Base-by-base conservation (phyloP, 2,888 invertebrate genomes). In the Tanytarsus gracilentus region DNA sequence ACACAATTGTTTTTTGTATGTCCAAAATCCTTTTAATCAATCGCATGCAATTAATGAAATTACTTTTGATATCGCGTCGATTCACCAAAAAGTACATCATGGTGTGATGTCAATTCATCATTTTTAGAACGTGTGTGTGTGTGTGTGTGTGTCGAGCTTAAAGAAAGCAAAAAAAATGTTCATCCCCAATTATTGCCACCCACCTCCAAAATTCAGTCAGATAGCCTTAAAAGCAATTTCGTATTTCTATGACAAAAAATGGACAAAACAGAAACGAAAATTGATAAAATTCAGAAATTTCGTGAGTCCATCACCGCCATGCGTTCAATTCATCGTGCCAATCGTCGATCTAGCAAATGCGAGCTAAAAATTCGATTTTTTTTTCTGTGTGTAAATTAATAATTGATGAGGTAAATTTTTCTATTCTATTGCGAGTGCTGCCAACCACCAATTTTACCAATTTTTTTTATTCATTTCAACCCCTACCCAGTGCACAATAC, bases 331-430 rank as follows among this genome's bases (percentile, higher is more conserved):
- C n/a, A 48, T 58, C 58, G 44, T 58, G 55, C 58, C 44, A 58
- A 58, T 58, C 27, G 48, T 21, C 40, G 26, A 4, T 14, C 29
- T 30, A n/a, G n/a, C n/a, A n/a, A n/a, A n/a, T n/a, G n/a, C 21
- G 8, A 23, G 7, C 29, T 25, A 40, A 58, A 48, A 40, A 48
- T 39, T 55, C 36, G 39, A 44, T 44, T 58, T 44, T 44, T 21
- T 44, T 18, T 16, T 23, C 7, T 8, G 18, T 36, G 14, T 40
- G 14, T 14, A 55, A 55, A 40, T 58, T 58, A 58, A 58, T 58
- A 58, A 58, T 27, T 58, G 48, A 58, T 58, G 58, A 58, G 18
- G 58, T 48, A 58, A 58, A 51, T 23, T 51, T 51, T 30, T 51
- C n/a, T n/a, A n/a, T n/a, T n/a, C n/a, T n/a, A n/a, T n/a, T n/a